A percentile compares a stretch with the other conserved stretches of the same genome.
phyloP scores from a whole-genome alignment of 2,888 invertebrate genomes.

The Oxycera nigricornis region DNA sequence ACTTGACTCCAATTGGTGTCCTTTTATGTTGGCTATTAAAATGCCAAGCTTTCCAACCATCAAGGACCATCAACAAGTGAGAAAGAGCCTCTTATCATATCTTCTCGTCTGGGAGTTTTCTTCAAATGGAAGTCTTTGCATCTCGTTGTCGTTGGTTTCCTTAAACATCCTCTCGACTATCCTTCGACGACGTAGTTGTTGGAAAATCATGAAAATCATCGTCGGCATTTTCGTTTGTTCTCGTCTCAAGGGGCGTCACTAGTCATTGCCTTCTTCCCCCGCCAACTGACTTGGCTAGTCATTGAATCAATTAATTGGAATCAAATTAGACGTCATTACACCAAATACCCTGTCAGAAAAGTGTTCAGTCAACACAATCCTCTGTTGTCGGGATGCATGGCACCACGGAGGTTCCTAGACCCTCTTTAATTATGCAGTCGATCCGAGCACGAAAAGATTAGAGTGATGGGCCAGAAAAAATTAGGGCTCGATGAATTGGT shows the following conservation, averaged over 20 bases:
- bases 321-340: constrained; percentile 49
- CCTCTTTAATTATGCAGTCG: not conserved
- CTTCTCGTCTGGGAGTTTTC: not conserved
- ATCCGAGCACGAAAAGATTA: not conserved
- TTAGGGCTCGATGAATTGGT: not conserved
- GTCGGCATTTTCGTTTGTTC: constrained; percentile 32
- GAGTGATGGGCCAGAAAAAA: not conserved
- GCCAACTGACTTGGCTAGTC: constrained; percentile 47
- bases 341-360: constrained; percentile 40
- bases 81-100: constrained; percentile 26
- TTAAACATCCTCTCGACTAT: too few species aligned
- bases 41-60: constrained; percentile 15
- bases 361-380: constrained; percentile 37
- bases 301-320: constrained; percentile 51
- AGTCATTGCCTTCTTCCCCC: constrained; percentile 43
- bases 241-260: constrained; percentile 36
- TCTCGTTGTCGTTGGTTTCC: not conserved
- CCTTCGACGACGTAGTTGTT: too few species aligned
- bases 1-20: constrained; percentile 19
- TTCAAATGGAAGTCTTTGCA: not conserved
- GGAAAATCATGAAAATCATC: not conserved
- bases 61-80: constrained; percentile 42
- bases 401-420: not conserved
- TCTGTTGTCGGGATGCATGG: not conserved
- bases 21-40: constrained; percentile 25